phyloP scores from a whole-genome alignment of 2,888 invertebrate genomes.

The Eubasilissa splendida region DNA sequence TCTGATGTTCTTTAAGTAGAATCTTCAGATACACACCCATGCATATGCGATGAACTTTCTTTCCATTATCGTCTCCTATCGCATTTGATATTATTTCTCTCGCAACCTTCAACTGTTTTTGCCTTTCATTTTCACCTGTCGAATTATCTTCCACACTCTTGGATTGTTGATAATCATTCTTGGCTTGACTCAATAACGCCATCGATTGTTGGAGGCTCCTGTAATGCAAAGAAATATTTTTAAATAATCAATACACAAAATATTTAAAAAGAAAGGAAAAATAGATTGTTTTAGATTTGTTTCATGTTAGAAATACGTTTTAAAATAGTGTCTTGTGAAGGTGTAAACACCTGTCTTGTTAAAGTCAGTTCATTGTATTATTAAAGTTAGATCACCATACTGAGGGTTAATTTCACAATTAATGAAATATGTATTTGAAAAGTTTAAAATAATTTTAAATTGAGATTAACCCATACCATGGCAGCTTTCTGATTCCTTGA shows the following conservation, averaged over 20 bases:
- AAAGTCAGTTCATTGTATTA: too few relatives aligned
- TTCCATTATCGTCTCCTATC: constrained; percentile 66
- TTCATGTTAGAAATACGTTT: too few relatives aligned
- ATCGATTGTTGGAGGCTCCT: constrained; percentile 78
- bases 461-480: too few relatives aligned
- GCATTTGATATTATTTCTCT: constrained; percentile 82
- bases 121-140: constrained; percentile 73
- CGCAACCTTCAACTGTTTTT: constrained; percentile 76
- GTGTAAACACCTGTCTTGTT: too few relatives aligned
- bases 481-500: too few relatives aligned
- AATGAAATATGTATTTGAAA: too few relatives aligned
- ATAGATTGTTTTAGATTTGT: too few relatives aligned
- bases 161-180: constrained; percentile 66
- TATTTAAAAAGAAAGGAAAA: too few relatives aligned
- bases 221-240: constrained; percentile 24
- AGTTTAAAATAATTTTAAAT: too few relatives aligned
- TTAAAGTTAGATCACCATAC: too few relatives aligned
- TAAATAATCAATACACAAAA: background rate
- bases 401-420: too few relatives aligned
- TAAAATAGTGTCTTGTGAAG: too few relatives aligned
- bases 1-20: constrained; percentile 15
- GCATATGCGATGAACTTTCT: constrained; percentile 59
- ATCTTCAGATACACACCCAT: constrained; percentile 56
- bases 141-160: constrained; percentile 73
- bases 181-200: constrained; percentile 74